These are phyloP conservation scores for Tenthredo mesomela DNA, from an alignment of 2,888 invertebrate species.

Conservation along the genomic window DNA sequence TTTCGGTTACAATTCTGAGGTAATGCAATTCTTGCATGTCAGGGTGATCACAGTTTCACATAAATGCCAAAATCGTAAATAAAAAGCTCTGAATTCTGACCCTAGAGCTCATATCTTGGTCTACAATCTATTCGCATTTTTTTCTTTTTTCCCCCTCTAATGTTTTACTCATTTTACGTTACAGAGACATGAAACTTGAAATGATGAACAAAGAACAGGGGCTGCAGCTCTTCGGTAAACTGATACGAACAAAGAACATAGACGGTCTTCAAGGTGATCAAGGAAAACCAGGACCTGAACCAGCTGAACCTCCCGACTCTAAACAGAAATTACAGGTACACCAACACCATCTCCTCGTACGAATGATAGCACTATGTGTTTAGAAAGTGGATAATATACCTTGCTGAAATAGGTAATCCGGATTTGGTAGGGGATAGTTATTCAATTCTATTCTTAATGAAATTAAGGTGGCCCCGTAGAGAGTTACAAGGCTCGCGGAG, in stretches of 20 bases:
- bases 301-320: constrained; percentile 78
- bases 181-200: constrained; percentile 80
- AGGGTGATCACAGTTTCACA: not conserved
- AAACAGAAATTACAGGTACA: constrained; percentile 88
- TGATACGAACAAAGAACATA: constrained; percentile 92
- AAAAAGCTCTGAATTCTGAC: not conserved
- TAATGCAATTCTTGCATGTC: not conserved
- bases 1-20: not conserved
- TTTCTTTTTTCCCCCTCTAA: not conserved
- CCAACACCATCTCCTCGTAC: no score
- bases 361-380: not conserved
- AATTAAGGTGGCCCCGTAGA: constrained; percentile 9
- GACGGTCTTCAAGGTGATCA: constrained; percentile 82
- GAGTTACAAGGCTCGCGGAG: not conserved
- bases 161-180: constrained; percentile 49
- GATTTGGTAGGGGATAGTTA: constrained; percentile 1
- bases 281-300: constrained; percentile 74
- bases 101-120: not conserved
- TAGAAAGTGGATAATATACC: not conserved
- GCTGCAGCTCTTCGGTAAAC: constrained; percentile 88
- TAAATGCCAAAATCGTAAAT: not conserved
- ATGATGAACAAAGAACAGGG: constrained; percentile 83
- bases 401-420: not conserved
- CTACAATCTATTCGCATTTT: not conserved
- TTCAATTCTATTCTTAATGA: constrained; percentile 29